phyloP scores from a whole-genome alignment of 2,888 invertebrate species.

The Drosophila tanythrix region DNA sequence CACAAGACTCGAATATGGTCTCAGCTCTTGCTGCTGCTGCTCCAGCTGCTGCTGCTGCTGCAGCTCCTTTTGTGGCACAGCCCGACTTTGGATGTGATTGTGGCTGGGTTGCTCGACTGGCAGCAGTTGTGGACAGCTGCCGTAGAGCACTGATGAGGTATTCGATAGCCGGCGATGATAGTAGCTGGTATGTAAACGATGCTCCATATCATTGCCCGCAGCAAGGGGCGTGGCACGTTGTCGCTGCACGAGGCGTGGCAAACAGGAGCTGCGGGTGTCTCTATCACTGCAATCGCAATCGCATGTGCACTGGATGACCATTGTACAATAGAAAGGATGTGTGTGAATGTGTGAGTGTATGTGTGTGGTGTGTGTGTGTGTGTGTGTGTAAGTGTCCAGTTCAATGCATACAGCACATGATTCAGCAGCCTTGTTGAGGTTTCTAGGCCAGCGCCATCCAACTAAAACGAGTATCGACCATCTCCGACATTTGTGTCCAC shows the following conservation, averaged over 20 bases:
- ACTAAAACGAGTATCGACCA: slow-evolving; percentile 62
- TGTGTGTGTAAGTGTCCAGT: slow-evolving; percentile 34
- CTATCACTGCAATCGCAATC: slow-evolving; percentile 83
- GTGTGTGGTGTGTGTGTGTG: slow-evolving; percentile 3
- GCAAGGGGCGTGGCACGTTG: slow-evolving; percentile 46
- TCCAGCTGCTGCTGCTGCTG: slow-evolving; percentile 34
- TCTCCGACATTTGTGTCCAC: slow-evolving; percentile 45
- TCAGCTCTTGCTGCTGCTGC: slow-evolving; percentile 39
- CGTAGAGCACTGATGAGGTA: slow-evolving; percentile 81
- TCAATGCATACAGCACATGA: slow-evolving; percentile 60
- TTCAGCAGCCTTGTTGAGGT: slow-evolving; percentile 42
- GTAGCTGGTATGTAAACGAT: slow-evolving; percentile 68
- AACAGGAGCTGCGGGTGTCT: slow-evolving; percentile 71
- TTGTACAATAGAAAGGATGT: slow-evolving; percentile 55
- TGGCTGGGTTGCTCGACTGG: slow-evolving; percentile 29
- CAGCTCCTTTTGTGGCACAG: slow-evolving; percentile 6
- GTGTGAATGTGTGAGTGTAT: slow-evolving; percentile 1
- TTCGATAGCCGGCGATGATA: slow-evolving; percentile 75
- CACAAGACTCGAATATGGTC: slow-evolving; percentile 68
- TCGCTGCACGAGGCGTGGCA: slow-evolving; percentile 51
- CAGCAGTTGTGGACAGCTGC: slow-evolving; percentile 83
- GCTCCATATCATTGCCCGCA: slow-evolving; percentile 80
- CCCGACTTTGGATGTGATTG: slow-evolving; percentile 4
- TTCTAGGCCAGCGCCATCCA: slow-evolving; percentile 64
- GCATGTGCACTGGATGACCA: slow-evolving; percentile 83